Percentiles rank a stretch among this genome's conserved stretches.
phyloP scores from a whole-genome alignment of 92 coral and sea anemone species.

The Porites cylindrica region DNA sequence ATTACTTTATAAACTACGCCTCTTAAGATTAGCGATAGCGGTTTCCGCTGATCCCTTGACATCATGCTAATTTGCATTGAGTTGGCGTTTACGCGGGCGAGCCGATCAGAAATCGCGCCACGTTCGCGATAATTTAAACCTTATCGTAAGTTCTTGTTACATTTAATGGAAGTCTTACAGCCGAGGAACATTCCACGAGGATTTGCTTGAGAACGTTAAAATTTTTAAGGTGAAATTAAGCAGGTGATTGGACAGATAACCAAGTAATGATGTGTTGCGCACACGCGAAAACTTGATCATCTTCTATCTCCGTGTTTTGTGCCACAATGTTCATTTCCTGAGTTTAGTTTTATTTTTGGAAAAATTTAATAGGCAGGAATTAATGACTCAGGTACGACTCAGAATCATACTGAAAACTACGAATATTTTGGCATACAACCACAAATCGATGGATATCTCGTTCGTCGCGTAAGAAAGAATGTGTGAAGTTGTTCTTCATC shows the following conservation, averaged over 20 bases:
- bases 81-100: not conserved
- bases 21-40: not conserved
- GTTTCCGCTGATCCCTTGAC: constrained; percentile 24
- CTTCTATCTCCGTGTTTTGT: too few species aligned
- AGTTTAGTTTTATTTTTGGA: not conserved
- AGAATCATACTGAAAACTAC: not conserved
- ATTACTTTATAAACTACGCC: constrained; percentile 36
- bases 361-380: not conserved
- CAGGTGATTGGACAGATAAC: not conserved
- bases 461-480: not conserved
- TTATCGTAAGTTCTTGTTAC: not conserved
- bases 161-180: not conserved
- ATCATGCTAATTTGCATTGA: constrained; percentile 16
- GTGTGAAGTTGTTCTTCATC: not conserved
- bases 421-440: not conserved
- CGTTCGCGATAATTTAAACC: not conserved
- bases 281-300: not conserved
- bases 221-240: too few species aligned
- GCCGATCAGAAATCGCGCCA: not conserved
- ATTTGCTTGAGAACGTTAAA: not conserved
- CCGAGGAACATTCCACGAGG: not conserved
- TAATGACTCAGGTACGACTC: not conserved
- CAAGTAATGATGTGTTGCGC: not conserved
- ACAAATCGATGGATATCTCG: not conserved
- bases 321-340: not conserved